Evolutionary conservation across 1,140 invertebrate species (phyloP), one percentile per base, ranked within the genome.

Genomic region (Cyphomyrmex costatus): DNA sequence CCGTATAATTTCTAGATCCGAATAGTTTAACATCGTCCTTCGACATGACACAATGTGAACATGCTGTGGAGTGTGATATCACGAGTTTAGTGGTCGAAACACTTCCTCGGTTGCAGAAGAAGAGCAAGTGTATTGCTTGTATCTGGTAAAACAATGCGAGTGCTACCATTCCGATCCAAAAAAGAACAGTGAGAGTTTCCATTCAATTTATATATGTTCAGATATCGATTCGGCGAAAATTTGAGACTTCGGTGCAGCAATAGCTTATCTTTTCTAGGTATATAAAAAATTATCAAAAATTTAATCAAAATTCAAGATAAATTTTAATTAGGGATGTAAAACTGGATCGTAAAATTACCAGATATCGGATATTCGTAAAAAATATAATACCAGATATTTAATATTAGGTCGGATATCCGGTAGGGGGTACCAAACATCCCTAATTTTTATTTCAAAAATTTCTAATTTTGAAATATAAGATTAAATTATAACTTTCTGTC

Each of bases 131-230:
- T 56, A 36, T 77, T n/a, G 71, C 71, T 88, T 86, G 83, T 90
- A 86, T 66, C 63, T 89, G 58, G 89, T 66, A 85, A 84, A 83
- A 86, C 73, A 86, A 86, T 86, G 76, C 79, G 61, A 86, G 89
- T 90, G 86, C 83, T 91, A 86, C 89, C 89, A 91, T 91, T 91
- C 90, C 90, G 82, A 88, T 82, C 68, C 83, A 86, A 86, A 71
- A 83, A 51, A 63, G 86, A 49, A 86, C 80, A 91, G 76, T 90
- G 73, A 88, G 70, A 84, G 78, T 90, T 90, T 61, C 66, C 74
- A 83, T 56, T 61, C 42, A 90, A 73, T 82, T 42, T 60, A 86
- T 71, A 86, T 71, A 87, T 90, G 90, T 91, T 90, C 65, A 56
- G 77, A 84, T 63, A 90, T 73, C 84, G 68, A 60, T 85, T 85